phyloP scores from a whole-genome alignment of 2,888 invertebrate species.

The Drosophila mettleri region DNA sequence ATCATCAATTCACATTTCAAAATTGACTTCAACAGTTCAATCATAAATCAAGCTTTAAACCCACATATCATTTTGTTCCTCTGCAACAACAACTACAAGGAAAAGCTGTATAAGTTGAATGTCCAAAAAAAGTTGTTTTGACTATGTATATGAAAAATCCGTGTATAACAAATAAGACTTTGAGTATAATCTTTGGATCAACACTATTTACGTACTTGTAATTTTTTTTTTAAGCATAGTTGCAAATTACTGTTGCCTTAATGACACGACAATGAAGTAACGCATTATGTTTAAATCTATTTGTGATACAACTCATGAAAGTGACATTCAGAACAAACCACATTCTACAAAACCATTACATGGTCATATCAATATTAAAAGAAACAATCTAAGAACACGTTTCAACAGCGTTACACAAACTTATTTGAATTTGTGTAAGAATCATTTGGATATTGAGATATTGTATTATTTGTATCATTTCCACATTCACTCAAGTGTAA shows the following conservation, averaged over 20 bases:
- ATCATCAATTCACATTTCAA: too few relatives aligned
- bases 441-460: not conserved
- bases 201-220: conserved; percentile 1
- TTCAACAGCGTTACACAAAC: not conserved
- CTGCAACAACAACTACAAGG: too few relatives aligned
- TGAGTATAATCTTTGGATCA: conserved; percentile 29
- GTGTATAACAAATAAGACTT: conserved; percentile 6
- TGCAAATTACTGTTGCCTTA: conserved; percentile 9
- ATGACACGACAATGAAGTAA: not conserved
- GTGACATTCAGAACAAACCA: not conserved
- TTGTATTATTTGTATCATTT: not conserved
- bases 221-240: not conserved
- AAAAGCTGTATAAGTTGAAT: too few relatives aligned
- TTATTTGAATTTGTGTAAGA: not conserved
- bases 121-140: too few relatives aligned
- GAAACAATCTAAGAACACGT: not conserved
- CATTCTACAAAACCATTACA: not conserved
- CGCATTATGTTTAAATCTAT: not conserved
- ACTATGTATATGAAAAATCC: too few relatives aligned
- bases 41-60: too few relatives aligned
- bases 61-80: too few relatives aligned
- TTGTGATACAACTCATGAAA: not conserved
- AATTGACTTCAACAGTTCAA: too few relatives aligned
- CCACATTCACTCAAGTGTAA: too few relatives aligned
- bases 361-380: not conserved